phyloP scores from a whole-genome alignment of 2,797 vertebrate species.

The Heteromormyrus szaboi region DNA sequence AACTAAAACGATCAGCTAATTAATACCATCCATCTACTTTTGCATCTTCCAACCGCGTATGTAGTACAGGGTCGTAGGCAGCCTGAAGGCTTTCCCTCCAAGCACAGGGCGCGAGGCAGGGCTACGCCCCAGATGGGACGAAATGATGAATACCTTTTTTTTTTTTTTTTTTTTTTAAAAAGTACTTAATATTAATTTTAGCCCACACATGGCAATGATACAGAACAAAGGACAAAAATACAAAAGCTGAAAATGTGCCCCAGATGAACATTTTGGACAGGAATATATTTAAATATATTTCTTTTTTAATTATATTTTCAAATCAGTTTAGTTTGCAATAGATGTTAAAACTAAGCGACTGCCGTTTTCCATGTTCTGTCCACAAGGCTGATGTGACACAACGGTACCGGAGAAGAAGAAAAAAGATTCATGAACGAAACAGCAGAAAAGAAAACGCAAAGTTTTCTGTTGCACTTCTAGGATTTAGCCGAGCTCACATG shows the following conservation, averaged over 20 bases:
- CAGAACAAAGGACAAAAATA: background rate
- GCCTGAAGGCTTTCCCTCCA: background rate
- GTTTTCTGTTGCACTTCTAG: background rate
- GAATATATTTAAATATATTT: constrained; percentile 6
- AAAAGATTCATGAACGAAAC: background rate
- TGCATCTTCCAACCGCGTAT: background rate
- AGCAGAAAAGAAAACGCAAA: background rate
- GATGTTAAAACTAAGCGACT: background rate
- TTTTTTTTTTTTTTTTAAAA: too few relatives aligned
- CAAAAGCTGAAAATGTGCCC: constrained; percentile 1
- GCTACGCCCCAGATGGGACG: background rate
- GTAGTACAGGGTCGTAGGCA: background rate
- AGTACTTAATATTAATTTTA: constrained; percentile 8
- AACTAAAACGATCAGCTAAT: background rate
- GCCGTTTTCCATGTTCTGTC: background rate
- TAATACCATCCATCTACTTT: background rate
- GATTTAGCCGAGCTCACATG: background rate
- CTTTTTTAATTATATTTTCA: background rate
- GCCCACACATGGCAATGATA: constrained; percentile 5
- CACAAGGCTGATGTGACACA: background rate
- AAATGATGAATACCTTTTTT: background rate
- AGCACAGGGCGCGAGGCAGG: background rate
- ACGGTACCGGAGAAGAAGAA: background rate
- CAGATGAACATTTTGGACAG: background rate
- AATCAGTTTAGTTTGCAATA: background rate